A percentile compares a stretch with the other conserved stretches of the same genome.
phyloP scores from a whole-genome alignment of 2,888 invertebrate species.

The Chironomus tentans region DNA sequence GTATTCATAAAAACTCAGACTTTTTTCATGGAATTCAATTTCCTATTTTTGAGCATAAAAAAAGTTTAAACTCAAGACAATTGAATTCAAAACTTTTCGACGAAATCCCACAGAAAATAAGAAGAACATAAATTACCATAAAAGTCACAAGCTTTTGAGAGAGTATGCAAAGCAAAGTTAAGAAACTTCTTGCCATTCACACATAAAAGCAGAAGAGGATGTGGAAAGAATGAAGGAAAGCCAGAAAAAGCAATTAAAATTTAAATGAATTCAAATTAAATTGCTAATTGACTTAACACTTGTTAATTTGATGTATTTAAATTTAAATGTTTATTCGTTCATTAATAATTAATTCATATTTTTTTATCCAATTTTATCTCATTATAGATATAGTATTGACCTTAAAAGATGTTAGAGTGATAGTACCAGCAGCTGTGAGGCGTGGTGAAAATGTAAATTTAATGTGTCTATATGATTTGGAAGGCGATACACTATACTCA shows the following conservation, averaged over 20 bases:
- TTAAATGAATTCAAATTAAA: neutral
- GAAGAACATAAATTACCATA: no score
- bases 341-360: slow-evolving; percentile 27
- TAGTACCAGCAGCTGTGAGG: slow-evolving; percentile 51
- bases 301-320: neutral
- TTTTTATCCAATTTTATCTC: slow-evolving; percentile 29
- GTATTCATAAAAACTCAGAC: no score
- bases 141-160: no score
- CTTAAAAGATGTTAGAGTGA: slow-evolving; percentile 49
- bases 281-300: neutral
- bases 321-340: neutral
- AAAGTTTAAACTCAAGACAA: no score
- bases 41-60: no score
- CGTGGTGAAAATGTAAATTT: slow-evolving; percentile 50
- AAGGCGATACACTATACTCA: slow-evolving; percentile 54
- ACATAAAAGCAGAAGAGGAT: no score
- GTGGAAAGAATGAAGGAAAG: neutral
- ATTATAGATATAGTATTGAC: slow-evolving; percentile 34
- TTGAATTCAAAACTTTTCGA: no score
- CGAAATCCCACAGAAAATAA: no score
- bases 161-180: no score
- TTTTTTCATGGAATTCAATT: no score
- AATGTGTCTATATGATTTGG: slow-evolving; percentile 54
- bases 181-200: no score
- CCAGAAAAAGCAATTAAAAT: neutral